Evolutionary conservation across 35 echinoderm and acorn worm genomes (phyloP).

Genomic region (Hemicentrotus pulcherrimus): DNA sequence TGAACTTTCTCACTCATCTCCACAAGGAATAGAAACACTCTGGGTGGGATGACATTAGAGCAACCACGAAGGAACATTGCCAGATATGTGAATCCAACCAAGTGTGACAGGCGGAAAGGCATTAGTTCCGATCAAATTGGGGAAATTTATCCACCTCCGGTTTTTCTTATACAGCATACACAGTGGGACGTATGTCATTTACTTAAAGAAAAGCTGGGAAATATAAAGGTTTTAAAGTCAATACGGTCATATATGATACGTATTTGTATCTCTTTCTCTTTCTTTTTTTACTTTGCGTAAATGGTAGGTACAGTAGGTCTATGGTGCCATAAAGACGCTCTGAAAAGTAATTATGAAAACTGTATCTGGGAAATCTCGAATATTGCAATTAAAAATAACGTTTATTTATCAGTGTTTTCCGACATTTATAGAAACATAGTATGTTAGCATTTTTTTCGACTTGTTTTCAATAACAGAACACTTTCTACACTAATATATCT

Average conservation of each 20-base stretch:
- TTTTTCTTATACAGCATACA: background rate
- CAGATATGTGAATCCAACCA: background rate
- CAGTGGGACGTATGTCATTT: background rate
- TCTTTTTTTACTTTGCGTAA: too few species aligned
- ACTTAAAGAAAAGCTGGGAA: background rate
- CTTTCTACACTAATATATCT: too few species aligned
- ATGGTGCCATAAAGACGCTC: too few species aligned
- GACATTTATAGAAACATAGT: too few species aligned
- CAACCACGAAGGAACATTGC: background rate
- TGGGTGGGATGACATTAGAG: background rate
- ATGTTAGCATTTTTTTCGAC: too few species aligned
- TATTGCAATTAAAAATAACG: too few species aligned
- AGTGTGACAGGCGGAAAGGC: background rate
- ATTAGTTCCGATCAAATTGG: background rate
- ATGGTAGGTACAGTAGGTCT: too few species aligned
- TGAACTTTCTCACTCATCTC: background rate
- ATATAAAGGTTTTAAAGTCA: background rate
- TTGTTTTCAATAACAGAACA: too few species aligned
- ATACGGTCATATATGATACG: background rate
- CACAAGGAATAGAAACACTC: background rate
- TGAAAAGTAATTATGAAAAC: too few species aligned
- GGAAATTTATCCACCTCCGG: conserved; percentile 1
- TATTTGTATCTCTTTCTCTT: too few species aligned
- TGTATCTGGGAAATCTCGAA: too few species aligned
- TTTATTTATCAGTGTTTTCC: too few species aligned